Evolutionary conservation across 2,797 vertebrate species (phyloP), one percentile per base, ranked within the genome.

Genomic region (Eupleurogrammus muticus): DNA sequence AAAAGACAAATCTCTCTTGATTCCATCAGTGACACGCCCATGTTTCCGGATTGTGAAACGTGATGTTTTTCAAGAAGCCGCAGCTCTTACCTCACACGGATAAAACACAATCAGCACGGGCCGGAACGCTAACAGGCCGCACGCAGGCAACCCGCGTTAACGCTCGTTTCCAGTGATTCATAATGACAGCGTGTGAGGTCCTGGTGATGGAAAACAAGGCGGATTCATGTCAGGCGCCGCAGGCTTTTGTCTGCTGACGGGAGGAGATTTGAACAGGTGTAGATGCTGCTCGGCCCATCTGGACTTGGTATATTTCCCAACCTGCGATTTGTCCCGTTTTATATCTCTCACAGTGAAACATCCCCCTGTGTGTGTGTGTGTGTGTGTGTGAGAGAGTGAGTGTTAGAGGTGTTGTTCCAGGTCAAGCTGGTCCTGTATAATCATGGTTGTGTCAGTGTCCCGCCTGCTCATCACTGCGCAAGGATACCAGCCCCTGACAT

Each of bases 351-450:
- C 70, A 48, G 78, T 77, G 81, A 70, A 83, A 73, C 62, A 74
- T 48, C 70, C 69, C 66, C n/a, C n/a, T n/a, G n/a, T n/a, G n/a
- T n/a, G 62, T 77, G 60, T 50, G 51, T 66, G 35, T 57, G 58
- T 13, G 44, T 14, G 6, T 60, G 55, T 64, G 64, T 66, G 69
- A 50, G 66, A 54, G 40, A 38, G 42, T 40, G 50, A 34, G 56
- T 48, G 72, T 70, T 62, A 28, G 35, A 48, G 42, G 28, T 55
- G 80, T 60, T 80, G 88, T 85, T 89, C 70, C 72, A 81, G 90
- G 92, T 94, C 91, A 93, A 77, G 69, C 83, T 71, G 70, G 74
- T 79, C 80, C 81, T 77, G 83, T 87, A 86, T 92, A 91, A 93
- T 92, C 91, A 92, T 14, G 59, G 78, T 81, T 58, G 70, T 85